Evolutionary conservation across 2,888 invertebrate genomes (phyloP), one percentile per base, ranked within the genome.

Genomic region (Caenorhabditis wallacei): DNA sequence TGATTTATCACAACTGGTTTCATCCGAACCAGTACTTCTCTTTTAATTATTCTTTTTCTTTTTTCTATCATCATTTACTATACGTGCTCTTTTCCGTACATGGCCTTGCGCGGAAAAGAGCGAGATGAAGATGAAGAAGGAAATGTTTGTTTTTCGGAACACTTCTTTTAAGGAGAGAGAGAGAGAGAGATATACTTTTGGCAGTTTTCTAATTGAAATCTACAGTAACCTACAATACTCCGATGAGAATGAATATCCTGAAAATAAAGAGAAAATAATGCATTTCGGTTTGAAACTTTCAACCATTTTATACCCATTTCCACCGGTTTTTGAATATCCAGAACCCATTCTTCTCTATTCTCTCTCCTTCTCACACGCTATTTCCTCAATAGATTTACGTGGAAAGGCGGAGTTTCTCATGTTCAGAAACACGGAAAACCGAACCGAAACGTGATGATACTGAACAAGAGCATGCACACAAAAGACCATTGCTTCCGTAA

Each of bases 381-480:
- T 68, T 37, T 59, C 46, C 0, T 66, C 7, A 40, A 24, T 30
- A 16, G 54, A 48, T 35, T 61, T 61, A 59, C 68, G 76, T 76
- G 76, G 24, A 76, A 53, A 30, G 76, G 68, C 68, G 68, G 66
- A 59, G 74, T 30, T 20, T 22, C 16, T 59, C 4, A 18, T 48
- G 61, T 22, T 48, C 40, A 46, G 57, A 63, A 51, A 71, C 72
- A 64, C 64, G 74, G 68, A 66, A 75, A 75, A 66, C 64, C 59
- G 57, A 70, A 53, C 71, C 59, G 53, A 76, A 76, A 76, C 76
- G 76, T 76, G 76, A 76, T 76, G 76, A 76, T 76, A 76, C 66
- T 37, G 66, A 66, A 53, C 66, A 53, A 22, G 64, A 64, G 51
- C 64, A 48, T n/a, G 18, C n/a, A 64, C 59, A 56, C 35, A 57